Percentiles rank a stretch among this genome's conserved stretches.
Evolutionary conservation across 2,113 vertebrate genomes (phyloP).

Genomic region (Cryptotis parvus): DNA sequence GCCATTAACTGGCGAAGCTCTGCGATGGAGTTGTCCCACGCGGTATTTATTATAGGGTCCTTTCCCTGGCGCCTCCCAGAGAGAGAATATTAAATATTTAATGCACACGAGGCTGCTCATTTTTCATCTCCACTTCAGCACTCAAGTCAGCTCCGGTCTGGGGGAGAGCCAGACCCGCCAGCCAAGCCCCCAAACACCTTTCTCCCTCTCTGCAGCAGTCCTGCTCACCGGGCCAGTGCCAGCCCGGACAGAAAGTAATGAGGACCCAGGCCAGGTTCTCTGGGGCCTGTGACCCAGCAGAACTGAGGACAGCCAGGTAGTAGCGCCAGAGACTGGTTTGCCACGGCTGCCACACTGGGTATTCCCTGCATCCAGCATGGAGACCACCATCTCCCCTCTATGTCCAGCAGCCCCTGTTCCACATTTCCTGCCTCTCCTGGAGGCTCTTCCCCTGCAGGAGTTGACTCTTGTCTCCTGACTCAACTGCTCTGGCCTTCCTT

Average conservation of each 20-base stretch:
- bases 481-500: neutral
- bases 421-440: neutral
- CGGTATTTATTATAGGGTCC: constrained; percentile 91
- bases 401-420: neutral
- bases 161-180: constrained; percentile 79
- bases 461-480: too few species aligned
- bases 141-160: constrained; percentile 84
- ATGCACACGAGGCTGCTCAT: constrained; percentile 87
- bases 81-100: constrained; percentile 93
- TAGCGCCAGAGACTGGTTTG: neutral
- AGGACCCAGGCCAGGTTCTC: neutral
- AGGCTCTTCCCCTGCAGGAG: neutral
- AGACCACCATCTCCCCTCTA: neutral
- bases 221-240: neutral
- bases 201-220: too few species aligned
- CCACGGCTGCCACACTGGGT: too few species aligned
- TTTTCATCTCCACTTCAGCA: constrained; percentile 90
- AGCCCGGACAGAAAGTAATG: neutral
- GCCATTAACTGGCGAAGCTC: constrained; percentile 90
- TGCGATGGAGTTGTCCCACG: constrained; percentile 88
- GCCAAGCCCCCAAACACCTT: neutral
- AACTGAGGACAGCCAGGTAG: rapidly evolving
- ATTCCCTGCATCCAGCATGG: neutral
- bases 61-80: constrained; percentile 91
- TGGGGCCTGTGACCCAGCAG: neutral